These are phyloP conservation scores for Trachemys scripta DNA, from an alignment of 2,113 vertebrate genomes.

Conservation along the genomic window DNA sequence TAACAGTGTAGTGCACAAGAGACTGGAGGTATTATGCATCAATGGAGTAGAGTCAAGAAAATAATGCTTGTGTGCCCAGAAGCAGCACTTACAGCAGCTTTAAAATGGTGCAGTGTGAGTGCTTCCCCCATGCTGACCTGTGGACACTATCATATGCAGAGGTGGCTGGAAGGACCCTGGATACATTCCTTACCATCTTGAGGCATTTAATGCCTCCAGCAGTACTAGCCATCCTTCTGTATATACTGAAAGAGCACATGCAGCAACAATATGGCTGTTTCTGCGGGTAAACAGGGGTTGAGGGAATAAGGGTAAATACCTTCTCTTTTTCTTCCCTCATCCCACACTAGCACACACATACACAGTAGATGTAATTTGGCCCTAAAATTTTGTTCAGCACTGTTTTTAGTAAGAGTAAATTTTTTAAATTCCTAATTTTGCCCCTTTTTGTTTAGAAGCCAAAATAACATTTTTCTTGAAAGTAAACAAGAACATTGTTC, in stretches of 20 bases:
- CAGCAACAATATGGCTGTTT: not conserved
- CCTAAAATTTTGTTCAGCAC: not conserved
- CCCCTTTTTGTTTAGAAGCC: not conserved
- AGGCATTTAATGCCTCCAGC: not conserved
- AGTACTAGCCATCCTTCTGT: not conserved
- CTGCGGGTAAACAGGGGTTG: not conserved
- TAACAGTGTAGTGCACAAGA: not conserved
- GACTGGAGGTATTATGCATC: not conserved
- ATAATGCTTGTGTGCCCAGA: not conserved
- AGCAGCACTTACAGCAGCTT: not conserved
- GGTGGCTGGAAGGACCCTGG: not conserved
- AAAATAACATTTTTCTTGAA: not conserved
- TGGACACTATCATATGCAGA: not conserved
- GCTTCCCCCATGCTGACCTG: not conserved
- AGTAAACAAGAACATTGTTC: slow-evolving; percentile 8
- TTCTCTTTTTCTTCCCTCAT: not conserved
- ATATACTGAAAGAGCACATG: not conserved
- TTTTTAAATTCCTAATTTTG: not conserved
- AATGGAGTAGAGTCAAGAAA: not conserved
- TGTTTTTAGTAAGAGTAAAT: not conserved
- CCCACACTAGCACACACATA: not conserved
- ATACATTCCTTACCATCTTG: not conserved
- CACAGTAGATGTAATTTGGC: not conserved
- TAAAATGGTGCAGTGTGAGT: not conserved
- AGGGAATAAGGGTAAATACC: not conserved